A percentile compares a stretch with the other conserved stretches of the same genome.
phyloP scores from a whole-genome alignment of 1,140 invertebrate species.

The Leptopilina clavipes region DNA sequence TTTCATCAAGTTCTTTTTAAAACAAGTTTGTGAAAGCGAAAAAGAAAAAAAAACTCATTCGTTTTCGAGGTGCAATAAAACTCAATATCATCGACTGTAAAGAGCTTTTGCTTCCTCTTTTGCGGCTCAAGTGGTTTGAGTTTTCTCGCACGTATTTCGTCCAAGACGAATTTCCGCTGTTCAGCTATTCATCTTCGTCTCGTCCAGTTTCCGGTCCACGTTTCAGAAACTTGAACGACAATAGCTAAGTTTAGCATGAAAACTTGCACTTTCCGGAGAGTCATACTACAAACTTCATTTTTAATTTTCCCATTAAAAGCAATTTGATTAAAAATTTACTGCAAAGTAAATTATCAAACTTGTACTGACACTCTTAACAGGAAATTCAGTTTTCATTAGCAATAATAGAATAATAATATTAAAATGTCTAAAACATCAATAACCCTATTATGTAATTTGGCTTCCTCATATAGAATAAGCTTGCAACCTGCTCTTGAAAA shows the following conservation, averaged over 20 bases:
- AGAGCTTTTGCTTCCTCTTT: neutral
- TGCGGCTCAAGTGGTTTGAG: neutral
- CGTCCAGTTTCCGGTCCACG: conserved; percentile 3
- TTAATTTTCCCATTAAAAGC: conserved; percentile 14
- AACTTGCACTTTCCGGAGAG: neutral
- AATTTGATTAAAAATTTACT: conserved; percentile 20
- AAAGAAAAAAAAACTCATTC: neutral
- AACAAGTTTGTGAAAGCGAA: neutral
- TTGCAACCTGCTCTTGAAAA: no score
- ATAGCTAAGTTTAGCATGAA: conserved; percentile 12
- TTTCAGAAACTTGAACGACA: conserved; percentile 30
- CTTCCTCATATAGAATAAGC: no score
- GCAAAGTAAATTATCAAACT: conserved; percentile 4
- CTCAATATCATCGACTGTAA: conserved; percentile 22
- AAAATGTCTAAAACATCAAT: no score
- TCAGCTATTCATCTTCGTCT: conserved; percentile 12
- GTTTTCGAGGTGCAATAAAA: conserved; percentile 6
- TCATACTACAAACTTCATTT: conserved; percentile 11
- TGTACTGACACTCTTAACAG: neutral
- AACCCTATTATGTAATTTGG: no score
- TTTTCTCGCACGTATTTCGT: conserved; percentile 27
- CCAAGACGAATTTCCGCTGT: conserved; percentile 10
- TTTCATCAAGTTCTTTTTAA: neutral
- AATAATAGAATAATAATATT: neutral
- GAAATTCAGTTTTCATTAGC: conserved; percentile 9